Base-by-base conservation (phyloP, 2,113 vertebrate species). In the Cheirogaleus medius region DNA sequence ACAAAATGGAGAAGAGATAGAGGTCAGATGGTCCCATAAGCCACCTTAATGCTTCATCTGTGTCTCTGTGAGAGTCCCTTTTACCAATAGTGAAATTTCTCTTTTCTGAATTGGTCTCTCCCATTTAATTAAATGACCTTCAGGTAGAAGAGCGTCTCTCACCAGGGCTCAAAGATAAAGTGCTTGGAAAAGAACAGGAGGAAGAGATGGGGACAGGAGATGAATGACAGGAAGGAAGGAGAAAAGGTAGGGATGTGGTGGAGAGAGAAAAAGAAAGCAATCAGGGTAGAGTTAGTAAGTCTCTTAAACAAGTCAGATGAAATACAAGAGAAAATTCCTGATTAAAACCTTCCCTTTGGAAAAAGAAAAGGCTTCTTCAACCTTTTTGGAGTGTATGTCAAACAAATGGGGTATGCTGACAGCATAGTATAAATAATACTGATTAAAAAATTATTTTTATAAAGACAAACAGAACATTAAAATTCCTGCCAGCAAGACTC, bases 391-490 rank as follows among this genome's bases (percentile, higher is more conserved):
- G n/a, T 88, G 9, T 34, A 93, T 66, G 69, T 47, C 87, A 91
- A 81, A 64, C 44, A 94, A 95, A 88, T 78, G 73, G 83, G 81
- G 77, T 73, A 92, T 29, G n/a, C 47, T 83, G 27, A 97, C 60
- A 93, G 29, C 37, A 60, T 69, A 64, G 87, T 95, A 92, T 80
- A 95, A 96, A 97, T 87, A 91, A 87, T 54, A 63, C 37, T 69
- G 85, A 88, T 90, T 37, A 80, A 81, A 91, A 96, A 69, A 20
- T 63, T 93, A 27, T 29, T 96, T 96, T 98, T 83, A 92, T 77
- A 88, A 96, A 97, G 78, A 90, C 37, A 95, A 97, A 91, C 69
- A 96, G 66, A 97, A 92, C 68, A 52, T 32, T 86, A 39, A 87
- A 82, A 91, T 90, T 94, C 42, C 74, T 91, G 37, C 25, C 91